Base-by-base conservation (phyloP, 1,140 invertebrate genomes). In the Aleiodes sp. region DNA sequence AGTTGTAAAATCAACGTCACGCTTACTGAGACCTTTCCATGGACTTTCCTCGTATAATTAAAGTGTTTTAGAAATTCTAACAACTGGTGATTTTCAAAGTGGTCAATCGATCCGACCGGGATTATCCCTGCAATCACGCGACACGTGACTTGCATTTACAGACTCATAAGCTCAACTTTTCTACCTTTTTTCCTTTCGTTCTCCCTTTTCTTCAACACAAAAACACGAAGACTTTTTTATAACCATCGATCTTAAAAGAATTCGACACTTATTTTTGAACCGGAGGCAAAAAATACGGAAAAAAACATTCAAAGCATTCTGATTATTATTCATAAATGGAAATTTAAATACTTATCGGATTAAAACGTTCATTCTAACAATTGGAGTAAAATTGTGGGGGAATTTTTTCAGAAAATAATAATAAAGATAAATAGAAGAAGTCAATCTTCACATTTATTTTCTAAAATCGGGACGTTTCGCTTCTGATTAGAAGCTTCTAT, bases 91-190 rank as follows among this genome's bases (percentile, higher is more conserved):
- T 29, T 61, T 37, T 33, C 24, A 28, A 52, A 68, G 52, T 66
- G 62, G 56, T 70, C 37, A 72, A 78, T 78, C 73, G 76, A 80
- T 78, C 72, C 46, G 57, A 31, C 3, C 6, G 19, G 56, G 66
- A 68, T 68, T 78, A 72, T 71, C 61, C 35, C 21, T 26, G 39
- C 60, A 70, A 78, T 79, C 77, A 77, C 75, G 74, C 75, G 72
- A 80, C 73, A 76, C 75, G 72, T 75, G 72, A 73, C 65, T 70
- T 31, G 35, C 2, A 43, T 37, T 28, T 43, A 56, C 41, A 62
- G 14, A 1, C 4, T 52, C 21, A 24, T 39, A 57, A 21, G 28
- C 39, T 9, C 28, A 35, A 59, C 4, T 59, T 59, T 59, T 35
- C 39, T 26, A 39, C 41, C n/a, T 33, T 59, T 35, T 59, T 26